Percentiles rank a stretch among this genome's conserved stretches.
Evolutionary conservation across 2,888 invertebrate genomes (phyloP).

Genomic region (Pristionchus maxplancki): DNA sequence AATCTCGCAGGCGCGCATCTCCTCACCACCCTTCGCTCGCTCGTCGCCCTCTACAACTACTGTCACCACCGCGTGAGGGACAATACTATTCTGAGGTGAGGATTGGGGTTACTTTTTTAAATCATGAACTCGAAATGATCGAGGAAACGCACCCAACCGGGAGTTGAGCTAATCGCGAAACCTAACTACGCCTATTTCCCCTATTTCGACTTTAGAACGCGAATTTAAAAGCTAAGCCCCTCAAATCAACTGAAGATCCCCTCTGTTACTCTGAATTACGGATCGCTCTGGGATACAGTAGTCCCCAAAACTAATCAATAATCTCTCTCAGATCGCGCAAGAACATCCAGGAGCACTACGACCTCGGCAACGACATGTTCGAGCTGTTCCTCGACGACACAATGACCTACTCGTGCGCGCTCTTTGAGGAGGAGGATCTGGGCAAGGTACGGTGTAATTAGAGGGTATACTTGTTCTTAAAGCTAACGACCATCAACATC

Average conservation of each 20-base stretch:
- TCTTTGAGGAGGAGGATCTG: constrained; percentile 59
- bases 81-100: constrained; percentile 59
- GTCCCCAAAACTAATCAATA: neutral
- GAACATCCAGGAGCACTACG: constrained; percentile 67
- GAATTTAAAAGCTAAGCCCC: too few relatives aligned
- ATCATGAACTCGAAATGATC: too few relatives aligned
- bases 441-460: neutral
- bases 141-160: too few relatives aligned
- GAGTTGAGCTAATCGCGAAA: too few relatives aligned
- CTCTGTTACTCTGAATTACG: too few relatives aligned
- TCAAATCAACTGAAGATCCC: too few relatives aligned
- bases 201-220: too few relatives aligned
- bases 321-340: neutral
- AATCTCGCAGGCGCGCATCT: neutral
- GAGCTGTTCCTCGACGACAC: constrained; percentile 69
- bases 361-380: constrained; percentile 75
- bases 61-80: constrained; percentile 65
- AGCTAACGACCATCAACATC: too few relatives aligned
- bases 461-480: constrained; percentile 52
- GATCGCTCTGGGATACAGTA: too few relatives aligned
- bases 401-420: constrained; percentile 72
- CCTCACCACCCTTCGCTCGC: constrained; percentile 43
- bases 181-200: too few relatives aligned
- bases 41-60: constrained; percentile 64
- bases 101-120: neutral